phyloP scores from a whole-genome alignment of 2,113 vertebrate genomes.

The Isurus oxyrinchus region DNA sequence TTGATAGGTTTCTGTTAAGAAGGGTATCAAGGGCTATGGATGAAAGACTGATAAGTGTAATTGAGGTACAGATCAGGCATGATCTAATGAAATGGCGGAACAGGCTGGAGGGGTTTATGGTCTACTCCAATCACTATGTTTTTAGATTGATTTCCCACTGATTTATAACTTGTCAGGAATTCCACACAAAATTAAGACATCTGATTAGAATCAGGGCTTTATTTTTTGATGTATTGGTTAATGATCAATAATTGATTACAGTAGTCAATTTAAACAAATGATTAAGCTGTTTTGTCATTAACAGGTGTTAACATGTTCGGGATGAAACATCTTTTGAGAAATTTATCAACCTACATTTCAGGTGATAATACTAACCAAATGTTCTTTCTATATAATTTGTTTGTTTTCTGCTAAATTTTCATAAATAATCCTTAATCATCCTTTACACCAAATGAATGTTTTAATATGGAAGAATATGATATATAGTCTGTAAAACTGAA shows the following conservation, averaged over 20 bases:
- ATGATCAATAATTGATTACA: background rate
- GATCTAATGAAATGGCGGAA: background rate
- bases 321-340: background rate
- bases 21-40: too few species aligned
- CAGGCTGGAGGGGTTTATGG: background rate
- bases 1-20: too few species aligned
- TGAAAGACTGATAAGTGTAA: too few species aligned
- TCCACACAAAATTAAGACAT: background rate
- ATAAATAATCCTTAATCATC: background rate
- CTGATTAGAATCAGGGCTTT: background rate
- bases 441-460: background rate
- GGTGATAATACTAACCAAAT: background rate
- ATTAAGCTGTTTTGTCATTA: slow-evolving; percentile 2
- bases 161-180: background rate
- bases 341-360: background rate
- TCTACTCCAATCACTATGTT: background rate
- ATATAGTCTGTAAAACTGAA: background rate
- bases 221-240: background rate
- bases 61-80: background rate
- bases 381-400: background rate
- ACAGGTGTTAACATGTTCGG: background rate
- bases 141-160: background rate
- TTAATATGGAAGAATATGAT: background rate
- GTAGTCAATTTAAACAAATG: background rate
- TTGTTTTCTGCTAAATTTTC: background rate